Percentiles rank a stretch among this genome's conserved stretches.
phyloP scores from a whole-genome alignment of 2,797 vertebrate genomes.

The Oryzias dopingdopingensis region DNA sequence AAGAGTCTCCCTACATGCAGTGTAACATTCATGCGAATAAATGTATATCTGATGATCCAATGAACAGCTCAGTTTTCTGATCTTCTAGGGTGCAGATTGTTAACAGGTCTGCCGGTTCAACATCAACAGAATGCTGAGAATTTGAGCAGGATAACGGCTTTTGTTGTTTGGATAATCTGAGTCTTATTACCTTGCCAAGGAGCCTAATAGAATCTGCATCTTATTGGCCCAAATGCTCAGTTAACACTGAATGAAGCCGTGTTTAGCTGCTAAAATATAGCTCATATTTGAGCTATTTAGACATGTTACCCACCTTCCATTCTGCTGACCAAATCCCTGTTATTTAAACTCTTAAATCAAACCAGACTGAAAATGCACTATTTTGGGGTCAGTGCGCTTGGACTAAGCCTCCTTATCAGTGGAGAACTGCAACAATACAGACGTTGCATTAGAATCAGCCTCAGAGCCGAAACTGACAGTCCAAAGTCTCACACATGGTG shows the following conservation, averaged over 20 bases:
- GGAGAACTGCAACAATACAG: too few species aligned
- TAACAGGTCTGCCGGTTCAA: slow-evolving; percentile 51
- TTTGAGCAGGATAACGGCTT: slow-evolving; percentile 58
- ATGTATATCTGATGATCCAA: slow-evolving; percentile 48
- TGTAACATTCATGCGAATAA: slow-evolving; percentile 39
- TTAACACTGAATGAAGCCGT: slow-evolving; percentile 13
- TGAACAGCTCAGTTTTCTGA: slow-evolving; percentile 53
- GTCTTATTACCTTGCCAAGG: slow-evolving; percentile 60
- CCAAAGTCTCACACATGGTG: too few species aligned
- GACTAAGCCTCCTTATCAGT: too few species aligned
- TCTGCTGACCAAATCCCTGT: too few species aligned
- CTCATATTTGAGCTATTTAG: too few species aligned
- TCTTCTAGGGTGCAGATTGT: slow-evolving; percentile 48
- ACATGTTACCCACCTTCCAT: too few species aligned
- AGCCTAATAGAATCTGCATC: slow-evolving; percentile 41
- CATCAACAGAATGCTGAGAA: slow-evolving; percentile 44
- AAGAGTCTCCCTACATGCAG: slow-evolving; percentile 33
- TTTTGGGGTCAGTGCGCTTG: too few species aligned
- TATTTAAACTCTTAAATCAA: too few species aligned
- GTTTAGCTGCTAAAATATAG: slow-evolving; percentile 6
- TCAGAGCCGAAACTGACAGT: too few species aligned
- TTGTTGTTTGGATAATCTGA: slow-evolving; percentile 68
- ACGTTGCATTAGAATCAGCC: too few species aligned
- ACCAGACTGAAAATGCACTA: too few species aligned
- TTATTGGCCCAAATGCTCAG: slow-evolving; percentile 34